These are phyloP conservation scores for Tribolium freemani DNA, from an alignment of 2,888 invertebrate genomes.

Conservation along the genomic window DNA sequence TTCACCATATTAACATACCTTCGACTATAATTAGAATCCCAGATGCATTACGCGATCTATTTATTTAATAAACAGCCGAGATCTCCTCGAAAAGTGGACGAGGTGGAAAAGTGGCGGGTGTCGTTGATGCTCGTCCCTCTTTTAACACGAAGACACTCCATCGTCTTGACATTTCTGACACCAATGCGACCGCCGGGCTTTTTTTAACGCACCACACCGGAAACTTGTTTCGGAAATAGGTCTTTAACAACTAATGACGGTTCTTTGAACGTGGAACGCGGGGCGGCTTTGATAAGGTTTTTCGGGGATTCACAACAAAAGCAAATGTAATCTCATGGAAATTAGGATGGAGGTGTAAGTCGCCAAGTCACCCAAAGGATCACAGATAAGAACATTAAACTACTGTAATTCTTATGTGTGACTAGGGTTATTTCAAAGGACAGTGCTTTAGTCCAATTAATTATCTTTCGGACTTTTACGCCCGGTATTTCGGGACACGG, in stretches of 20 bases:
- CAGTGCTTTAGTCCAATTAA: no score
- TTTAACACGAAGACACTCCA: conserved; percentile 28
- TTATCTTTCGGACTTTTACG: no score
- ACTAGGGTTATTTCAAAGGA: no score
- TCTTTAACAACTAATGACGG: conserved; percentile 64
- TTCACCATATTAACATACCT: conserved; percentile 36
- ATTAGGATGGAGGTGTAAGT: background rate
- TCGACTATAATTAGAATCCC: conserved; percentile 41
- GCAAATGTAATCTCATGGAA: background rate
- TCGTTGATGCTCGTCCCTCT: conserved; percentile 44
- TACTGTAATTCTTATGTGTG: no score
- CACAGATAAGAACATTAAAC: no score
- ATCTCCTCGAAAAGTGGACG: background rate
- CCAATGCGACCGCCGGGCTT: conserved; percentile 41
- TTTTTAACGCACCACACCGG: conserved; percentile 53
- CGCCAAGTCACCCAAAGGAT: no score
- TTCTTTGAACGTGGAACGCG: conserved; percentile 52
- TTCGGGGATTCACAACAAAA: background rate
- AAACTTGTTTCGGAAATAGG: conserved; percentile 66
- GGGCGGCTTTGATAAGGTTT: background rate
- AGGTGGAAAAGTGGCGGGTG: conserved; percentile 37
- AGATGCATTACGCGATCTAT: conserved; percentile 27
- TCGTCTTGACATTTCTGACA: conserved; percentile 48
- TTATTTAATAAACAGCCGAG: conserved; percentile 34
- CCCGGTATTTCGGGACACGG: no score